Conservation (phyloP, 2,797 vertebrate genomes). For the Alcedo quadribrachys region DNA sequence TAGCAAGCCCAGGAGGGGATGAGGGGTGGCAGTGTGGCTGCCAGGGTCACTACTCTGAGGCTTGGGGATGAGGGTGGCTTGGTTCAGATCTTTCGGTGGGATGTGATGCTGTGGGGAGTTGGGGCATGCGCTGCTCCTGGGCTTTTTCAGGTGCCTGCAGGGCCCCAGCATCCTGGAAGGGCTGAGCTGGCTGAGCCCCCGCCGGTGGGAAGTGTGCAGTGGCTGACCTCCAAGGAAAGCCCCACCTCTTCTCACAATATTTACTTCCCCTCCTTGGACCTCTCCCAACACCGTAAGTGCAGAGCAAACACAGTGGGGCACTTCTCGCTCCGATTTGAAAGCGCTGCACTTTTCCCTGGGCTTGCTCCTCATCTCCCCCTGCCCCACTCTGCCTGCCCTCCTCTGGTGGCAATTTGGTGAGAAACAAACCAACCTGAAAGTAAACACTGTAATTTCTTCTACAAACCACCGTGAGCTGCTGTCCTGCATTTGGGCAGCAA, state of each 20-base stretch:
- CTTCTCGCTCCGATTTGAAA: neutral
- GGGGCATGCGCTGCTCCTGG: neutral
- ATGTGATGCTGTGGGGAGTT: neutral
- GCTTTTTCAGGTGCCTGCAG: neutral
- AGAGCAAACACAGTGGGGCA: slow-evolving; percentile 28
- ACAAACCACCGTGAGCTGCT: neutral
- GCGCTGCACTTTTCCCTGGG: accelerated
- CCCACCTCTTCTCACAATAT: slow-evolving; percentile 65
- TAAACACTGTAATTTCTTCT: neutral
- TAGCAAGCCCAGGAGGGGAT: neutral
- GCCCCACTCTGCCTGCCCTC: neutral
- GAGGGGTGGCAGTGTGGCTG: neutral
- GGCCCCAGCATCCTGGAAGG: slow-evolving; percentile 23
- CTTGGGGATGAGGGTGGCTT: neutral
- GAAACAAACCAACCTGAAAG: neutral
- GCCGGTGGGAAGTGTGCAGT: neutral
- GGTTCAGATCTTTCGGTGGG: neutral
- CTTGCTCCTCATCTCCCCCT: accelerated
- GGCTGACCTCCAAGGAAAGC: slow-evolving; percentile 27
- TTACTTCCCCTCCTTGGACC: slow-evolving; percentile 44
- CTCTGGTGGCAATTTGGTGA: neutral
- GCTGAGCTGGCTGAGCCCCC: neutral
- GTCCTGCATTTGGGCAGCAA: neutral
- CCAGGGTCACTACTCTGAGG: neutral
- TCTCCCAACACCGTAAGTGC: neutral